Conservation (phyloP, 2,113 vertebrate genomes). For the Carassius auratus region DNA sequence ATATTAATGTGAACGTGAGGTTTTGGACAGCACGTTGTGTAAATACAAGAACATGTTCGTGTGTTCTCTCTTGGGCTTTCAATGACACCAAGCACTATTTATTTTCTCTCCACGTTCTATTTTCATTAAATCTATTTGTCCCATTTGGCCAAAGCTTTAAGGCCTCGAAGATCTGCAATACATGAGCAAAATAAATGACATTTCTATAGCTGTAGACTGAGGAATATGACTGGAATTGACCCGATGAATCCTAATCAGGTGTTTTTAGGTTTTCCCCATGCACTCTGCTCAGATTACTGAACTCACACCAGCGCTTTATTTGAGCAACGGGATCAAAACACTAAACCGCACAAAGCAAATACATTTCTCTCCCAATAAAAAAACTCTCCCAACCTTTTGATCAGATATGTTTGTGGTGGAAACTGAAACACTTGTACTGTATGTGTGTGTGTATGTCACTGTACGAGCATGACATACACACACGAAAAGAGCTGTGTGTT, state of each 20-base stretch:
- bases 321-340: slow-evolving; percentile 14
- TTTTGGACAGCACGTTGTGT: background rate
- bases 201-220: slow-evolving; percentile 83
- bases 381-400: background rate
- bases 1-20: slow-evolving; percentile 15
- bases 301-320: slow-evolving; percentile 24
- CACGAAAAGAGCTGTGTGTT: background rate
- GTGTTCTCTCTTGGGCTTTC: slow-evolving; percentile 39
- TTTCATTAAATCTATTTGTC: slow-evolving; percentile 55
- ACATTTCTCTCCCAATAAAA: background rate
- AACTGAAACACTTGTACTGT: background rate
- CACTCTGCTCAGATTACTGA: slow-evolving; percentile 28
- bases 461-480: background rate
- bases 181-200: slow-evolving; percentile 82
- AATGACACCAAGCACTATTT: slow-evolving; percentile 33
- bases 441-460: background rate
- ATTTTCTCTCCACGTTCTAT: slow-evolving; percentile 50
- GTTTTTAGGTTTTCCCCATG: slow-evolving; percentile 78
- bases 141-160: slow-evolving; percentile 46
- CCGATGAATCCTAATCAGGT: slow-evolving; percentile 85
- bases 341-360: background rate
- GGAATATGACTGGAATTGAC: slow-evolving; percentile 78
- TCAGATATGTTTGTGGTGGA: background rate
- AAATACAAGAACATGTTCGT: slow-evolving; percentile 1
- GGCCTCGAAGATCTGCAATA: slow-evolving; percentile 40